phyloP scores from a whole-genome alignment of 2,113 vertebrate genomes.

The Vombatus ursinus region DNA sequence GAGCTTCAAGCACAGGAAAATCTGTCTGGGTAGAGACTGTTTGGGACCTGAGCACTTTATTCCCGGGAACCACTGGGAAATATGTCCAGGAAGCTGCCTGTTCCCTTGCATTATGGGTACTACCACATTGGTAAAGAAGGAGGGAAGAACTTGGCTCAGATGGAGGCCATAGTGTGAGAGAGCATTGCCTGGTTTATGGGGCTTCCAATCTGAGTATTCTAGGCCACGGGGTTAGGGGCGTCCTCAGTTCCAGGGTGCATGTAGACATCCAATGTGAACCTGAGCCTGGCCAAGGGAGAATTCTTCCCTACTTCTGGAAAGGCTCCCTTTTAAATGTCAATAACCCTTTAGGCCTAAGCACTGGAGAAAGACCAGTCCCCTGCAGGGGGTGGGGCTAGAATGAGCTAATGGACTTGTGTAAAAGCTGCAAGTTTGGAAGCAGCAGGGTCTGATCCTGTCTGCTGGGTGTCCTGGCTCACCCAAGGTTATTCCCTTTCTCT shows the following conservation, averaged over 20 bases:
- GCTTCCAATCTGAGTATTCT: background rate
- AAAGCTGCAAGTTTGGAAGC: background rate
- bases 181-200: background rate
- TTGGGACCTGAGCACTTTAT: background rate
- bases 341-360: background rate
- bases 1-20: background rate
- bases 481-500: background rate
- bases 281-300: background rate
- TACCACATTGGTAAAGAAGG: background rate
- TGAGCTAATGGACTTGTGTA: too few relatives aligned
- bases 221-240: background rate
- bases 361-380: background rate
- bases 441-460: background rate
- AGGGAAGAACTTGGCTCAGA: background rate
- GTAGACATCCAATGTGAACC: background rate
- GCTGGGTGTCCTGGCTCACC: background rate
- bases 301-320: background rate
- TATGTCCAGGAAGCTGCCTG: background rate
- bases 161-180: background rate
- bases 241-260: background rate
- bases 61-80: background rate
- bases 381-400: background rate
- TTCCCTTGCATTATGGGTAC: background rate
- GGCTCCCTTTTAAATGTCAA: background rate
- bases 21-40: background rate